Evolutionary conservation across 2,797 vertebrate species (phyloP), one percentile per base, ranked within the genome.

Genomic region (Lithobates sylvaticus): DNA sequence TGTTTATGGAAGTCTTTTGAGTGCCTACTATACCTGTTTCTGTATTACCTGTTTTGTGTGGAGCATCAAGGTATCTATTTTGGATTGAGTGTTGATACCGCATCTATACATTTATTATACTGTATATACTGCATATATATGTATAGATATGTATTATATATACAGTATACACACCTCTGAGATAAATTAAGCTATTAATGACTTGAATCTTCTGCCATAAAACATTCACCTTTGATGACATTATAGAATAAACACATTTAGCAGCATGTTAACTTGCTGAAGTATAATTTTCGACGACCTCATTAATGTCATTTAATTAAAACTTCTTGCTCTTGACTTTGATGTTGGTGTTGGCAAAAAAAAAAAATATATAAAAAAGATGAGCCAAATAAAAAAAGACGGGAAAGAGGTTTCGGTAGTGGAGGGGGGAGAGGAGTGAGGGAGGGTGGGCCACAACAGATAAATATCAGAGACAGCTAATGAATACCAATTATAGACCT

Each of bases 291-390:
- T 95, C 94, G 95, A 96, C 93, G 95, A 96, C 95, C 96, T 96
- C 96, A 96, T 97, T 97, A 96, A 95, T 97, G 96, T 96, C 96
- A 96, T 95, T 97, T 97, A 96, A 96, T 96, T 97, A 96, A 96
- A 96, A 96, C 95, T 95, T 95, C 94, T 94, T 95, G 95, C 95
- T 96, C 94, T 96, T 97, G 96, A 96, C 96, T 96, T 96, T 96
- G 96, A 96, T 96, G 95, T 94, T 94, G 90, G 93, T 95, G 94
- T 93, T 94, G 94, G 93, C 93, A 92, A 94, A 95, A 82, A 47
- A 8, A 64, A 79, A 10, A 18, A 54, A 54, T 50, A 50, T 50
- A 74, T 67, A 95, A 95, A 95, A 18, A 54, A 18, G 50, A 54
- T 18, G 50, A 54, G 16, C 50, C 16, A 54, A 54, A 54, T 54